Evolutionary conservation across 35 echinoderm and acorn worm species (phyloP), one percentile per base, ranked within the genome.

Genomic region (Apostichopus parvimensis): DNA sequence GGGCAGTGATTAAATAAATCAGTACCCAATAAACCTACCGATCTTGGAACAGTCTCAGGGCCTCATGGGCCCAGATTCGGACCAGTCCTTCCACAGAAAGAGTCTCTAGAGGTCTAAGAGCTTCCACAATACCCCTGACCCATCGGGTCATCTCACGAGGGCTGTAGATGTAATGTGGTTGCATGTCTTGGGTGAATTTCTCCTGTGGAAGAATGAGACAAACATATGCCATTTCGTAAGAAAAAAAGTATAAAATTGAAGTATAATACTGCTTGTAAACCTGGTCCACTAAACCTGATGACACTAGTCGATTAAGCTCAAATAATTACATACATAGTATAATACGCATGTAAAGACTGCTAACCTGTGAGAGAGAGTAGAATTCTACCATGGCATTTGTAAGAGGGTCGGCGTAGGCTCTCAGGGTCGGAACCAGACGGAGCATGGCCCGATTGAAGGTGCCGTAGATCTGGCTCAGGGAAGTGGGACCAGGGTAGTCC

Each of bases 141-240:
- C 97, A 99, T 1, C 97, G 93, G 8, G 97, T 99, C 97, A 99
- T 99, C 92, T 99, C 97, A 94, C 97, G 97, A 13, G 97, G 97
- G 89, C 97, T 99, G 94, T 99, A 99, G 77, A 99, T 96, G 93
- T 99, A 99, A 64, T 99, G 97, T 6, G 97, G 97, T 57, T 99
- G 97, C 97, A 99, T 99, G 93, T 99, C 97, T 88, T 96, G 97
- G 56, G 95, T 96, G 93, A 99, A 99, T 73, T 89, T 92, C 68
- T 96, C 93, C 93, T 93, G 92, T 58, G 60, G 14, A 10, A 88
- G 23, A 65, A 87, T 65, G 57, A 87, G 59, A 45, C 8, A 12
- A 17, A 0, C 11, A 65, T 60, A 60, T 60, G 57, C n/a, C 4
- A 78, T 28, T 28, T 28, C 1, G 28, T 0, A 15, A 22, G 5